Evolutionary conservation across 2,113 vertebrate species (phyloP).

Genomic region (Eleginops maclovinus): DNA sequence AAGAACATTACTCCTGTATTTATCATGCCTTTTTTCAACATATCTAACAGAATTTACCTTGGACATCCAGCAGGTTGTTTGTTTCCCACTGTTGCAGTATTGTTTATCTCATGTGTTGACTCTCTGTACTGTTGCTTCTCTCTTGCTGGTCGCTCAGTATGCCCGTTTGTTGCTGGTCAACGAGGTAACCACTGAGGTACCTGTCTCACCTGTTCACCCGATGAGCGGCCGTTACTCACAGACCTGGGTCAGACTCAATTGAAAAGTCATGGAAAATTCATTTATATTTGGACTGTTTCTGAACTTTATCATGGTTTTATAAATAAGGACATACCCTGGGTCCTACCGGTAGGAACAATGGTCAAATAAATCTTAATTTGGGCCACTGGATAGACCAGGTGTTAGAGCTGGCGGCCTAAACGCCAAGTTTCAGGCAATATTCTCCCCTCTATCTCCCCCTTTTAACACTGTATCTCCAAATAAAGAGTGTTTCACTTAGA

Average conservation of each 20-base stretch:
- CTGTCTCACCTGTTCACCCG: constrained; percentile 76
- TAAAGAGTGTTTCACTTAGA: neutral
- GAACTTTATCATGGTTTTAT: neutral
- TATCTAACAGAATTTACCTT: neutral
- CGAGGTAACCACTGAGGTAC: constrained; percentile 97
- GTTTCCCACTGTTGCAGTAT: constrained; percentile 15
- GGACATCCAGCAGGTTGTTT: constrained; percentile 1
- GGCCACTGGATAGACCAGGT: too few species aligned
- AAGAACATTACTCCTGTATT: neutral
- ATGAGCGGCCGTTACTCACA: constrained; percentile 41
- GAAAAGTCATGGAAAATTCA: neutral
- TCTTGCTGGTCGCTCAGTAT: constrained; percentile 91
- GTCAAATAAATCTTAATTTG: too few species aligned
- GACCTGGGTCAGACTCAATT: constrained; percentile 65
- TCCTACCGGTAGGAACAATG: neutral
- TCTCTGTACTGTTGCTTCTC: constrained; percentile 91
- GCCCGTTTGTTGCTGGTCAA: constrained; percentile 95
- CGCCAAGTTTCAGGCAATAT: too few species aligned
- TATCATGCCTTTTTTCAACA: neutral
- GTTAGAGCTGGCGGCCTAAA: too few species aligned
- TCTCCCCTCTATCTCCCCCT: too few species aligned
- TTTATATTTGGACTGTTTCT: neutral
- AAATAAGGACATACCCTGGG: neutral
- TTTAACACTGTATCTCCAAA: too few species aligned
- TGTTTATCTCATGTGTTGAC: constrained; percentile 68